A percentile compares a stretch with the other conserved stretches of the same genome.
These are phyloP conservation scores for Tarsius wallacei DNA, from an alignment of 2,797 vertebrate genomes.

Conservation along the genomic window DNA sequence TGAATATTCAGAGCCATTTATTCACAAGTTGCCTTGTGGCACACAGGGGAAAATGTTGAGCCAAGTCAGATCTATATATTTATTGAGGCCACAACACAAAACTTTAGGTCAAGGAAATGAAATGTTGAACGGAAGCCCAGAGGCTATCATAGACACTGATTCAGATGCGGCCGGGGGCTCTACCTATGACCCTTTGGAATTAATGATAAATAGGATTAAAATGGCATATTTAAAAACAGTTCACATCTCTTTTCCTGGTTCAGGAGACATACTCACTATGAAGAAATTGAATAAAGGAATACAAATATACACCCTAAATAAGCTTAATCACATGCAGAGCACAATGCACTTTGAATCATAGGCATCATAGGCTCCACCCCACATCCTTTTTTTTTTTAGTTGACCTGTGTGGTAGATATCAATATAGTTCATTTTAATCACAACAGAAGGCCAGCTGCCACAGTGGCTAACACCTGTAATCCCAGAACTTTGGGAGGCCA, in stretches of 20 bases:
- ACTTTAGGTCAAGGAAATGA: conserved; percentile 59
- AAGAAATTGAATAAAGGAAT: neutral
- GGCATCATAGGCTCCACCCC: too few relatives aligned
- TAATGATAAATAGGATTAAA: conserved; percentile 56
- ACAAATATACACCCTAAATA: neutral
- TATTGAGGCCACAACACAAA: conserved; percentile 18
- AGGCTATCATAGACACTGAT: neutral
- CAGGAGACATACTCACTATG: neutral
- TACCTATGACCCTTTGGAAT: neutral
- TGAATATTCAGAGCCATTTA: neutral
- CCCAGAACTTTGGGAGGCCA: too few relatives aligned
- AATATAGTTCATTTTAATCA: neutral
- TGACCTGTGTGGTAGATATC: neutral
- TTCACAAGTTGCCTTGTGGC: conserved; percentile 5
- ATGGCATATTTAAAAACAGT: neutral
- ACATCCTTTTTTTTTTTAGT: neutral
- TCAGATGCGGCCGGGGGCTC: rapidly evolving
- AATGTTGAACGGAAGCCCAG: neutral
- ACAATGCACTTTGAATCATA: neutral
- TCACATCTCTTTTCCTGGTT: neutral
- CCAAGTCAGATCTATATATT: neutral
- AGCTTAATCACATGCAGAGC: neutral
- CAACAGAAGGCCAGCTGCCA: neutral
- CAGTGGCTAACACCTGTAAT: too few relatives aligned
- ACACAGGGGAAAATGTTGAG: neutral